Evolutionary conservation across 2,113 vertebrate species (phyloP), one percentile per base, ranked within the genome.

Genomic region (Syngnathus typhle): DNA sequence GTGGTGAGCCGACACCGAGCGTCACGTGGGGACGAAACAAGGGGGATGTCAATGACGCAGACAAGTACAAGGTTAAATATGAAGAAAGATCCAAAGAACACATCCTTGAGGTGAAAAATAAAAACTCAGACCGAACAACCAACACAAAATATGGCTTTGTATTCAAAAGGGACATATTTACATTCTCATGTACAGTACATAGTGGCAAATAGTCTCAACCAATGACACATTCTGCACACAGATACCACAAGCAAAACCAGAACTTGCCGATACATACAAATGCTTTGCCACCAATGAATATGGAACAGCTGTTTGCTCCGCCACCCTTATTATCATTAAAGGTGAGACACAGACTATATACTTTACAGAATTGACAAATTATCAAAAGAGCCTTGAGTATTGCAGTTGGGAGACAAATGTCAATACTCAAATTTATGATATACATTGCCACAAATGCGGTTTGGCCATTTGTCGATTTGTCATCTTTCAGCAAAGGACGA

Each of bases 261-360:
- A 87, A 1, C 89, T 95, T 80, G 89, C 89, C 0, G 96, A 93
- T 52, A 65, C 89, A 62, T 96, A 94, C 78, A 93, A 85, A 74
- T 97, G 94, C 77, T 66, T 54, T 6, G 95, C 90, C 4, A 83
- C 88, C 64, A 98, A 98, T 67, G 58, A 80, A 2, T 96, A 91
- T 0, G 96, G 96, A 68, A 84, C 89, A 73, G 95, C 94, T 32
- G 10, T 78, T 0, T 94, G 93, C 70, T 84, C 84, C 1, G 88
- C 65, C 1, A 86, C 84, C 15, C 89, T 98, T 68, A 94, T 87
- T 0, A 90, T 98, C 61, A 82, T 88, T 6, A 90, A 88, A 90
- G 93, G 96, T 95, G 79, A 77, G 66, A 51, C 1, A 47, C 11
- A 38, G 5, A 65, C 55, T n/a, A 32, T n/a, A 32, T 21, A 60